Evolutionary conservation across 2,113 vertebrate species (phyloP), one percentile per base, ranked within the genome.

Genomic region (Oreotrochilus melanogaster): DNA sequence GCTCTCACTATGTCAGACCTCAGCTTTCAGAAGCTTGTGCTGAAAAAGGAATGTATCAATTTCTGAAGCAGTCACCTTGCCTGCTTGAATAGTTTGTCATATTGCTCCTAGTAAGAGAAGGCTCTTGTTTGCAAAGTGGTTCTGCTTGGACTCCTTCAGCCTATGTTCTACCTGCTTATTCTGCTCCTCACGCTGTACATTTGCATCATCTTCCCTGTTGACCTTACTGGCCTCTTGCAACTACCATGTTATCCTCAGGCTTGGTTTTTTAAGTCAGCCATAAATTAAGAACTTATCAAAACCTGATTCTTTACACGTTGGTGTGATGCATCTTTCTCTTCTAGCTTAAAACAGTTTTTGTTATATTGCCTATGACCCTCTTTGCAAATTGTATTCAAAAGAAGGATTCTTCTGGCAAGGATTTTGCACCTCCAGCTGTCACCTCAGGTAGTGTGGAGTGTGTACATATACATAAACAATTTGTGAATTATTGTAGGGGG

Each of bases 361-460:
- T 45, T 45, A 45, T 45, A 45, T 48, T 48, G 10, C 76, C 48
- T 92, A 86, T 90, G 67, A 23, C 17, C 96, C 10, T 45, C 54
- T 90, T 86, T 92, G 79, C 86, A 88, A 79, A 79, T 73, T 79
- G 54, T 83, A 61, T 90, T 90, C 60, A 88, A 90, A 91, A 72
- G 79, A 83, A 10, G 35, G 35, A 80, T 83, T 90, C 82, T 94
- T 30, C 83, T 88, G 78, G 62, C 76, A 92, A 80, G 76, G 31
- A 16, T 79, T 95, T 92, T 82, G 25, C 43, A 60, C 28, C 79
- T 95, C 67, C 58, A 92, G 92, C 78, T 96, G 85, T 87, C 88
- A 91, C 81, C 54, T 57, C 42, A 82, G 85, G 70, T 69, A 93
- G 78, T 79, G 48, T 50, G 48, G 61, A 86, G 69, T 94, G 39